Evolutionary conservation across 2,113 vertebrate species (phyloP).

Genomic region (Rhegmatorhina hoffmannsi): DNA sequence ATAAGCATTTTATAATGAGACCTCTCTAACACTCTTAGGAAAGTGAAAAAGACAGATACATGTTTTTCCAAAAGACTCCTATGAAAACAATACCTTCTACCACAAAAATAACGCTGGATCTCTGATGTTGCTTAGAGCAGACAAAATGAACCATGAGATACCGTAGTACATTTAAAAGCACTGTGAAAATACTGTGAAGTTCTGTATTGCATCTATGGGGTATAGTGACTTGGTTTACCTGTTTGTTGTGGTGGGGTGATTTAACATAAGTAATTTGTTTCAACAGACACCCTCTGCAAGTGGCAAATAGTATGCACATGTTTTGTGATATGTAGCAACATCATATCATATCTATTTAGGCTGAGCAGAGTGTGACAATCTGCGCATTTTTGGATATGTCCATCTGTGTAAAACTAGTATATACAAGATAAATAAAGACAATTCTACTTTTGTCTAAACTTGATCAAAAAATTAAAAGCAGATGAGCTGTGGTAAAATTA

Average conservation of each 20-base stretch:
- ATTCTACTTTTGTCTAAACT: not conserved
- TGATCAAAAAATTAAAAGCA: not conserved
- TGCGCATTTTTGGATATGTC: not conserved
- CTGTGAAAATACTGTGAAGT: not conserved
- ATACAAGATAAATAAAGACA: not conserved
- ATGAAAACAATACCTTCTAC: not conserved
- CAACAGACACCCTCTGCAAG: not conserved
- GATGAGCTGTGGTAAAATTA: conserved; percentile 10
- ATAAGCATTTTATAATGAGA: not conserved
- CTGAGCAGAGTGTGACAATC: not conserved
- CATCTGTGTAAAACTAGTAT: not conserved
- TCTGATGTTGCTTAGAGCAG: not conserved
- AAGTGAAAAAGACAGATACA: not conserved
- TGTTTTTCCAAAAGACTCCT: not conserved
- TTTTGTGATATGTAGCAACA: not conserved
- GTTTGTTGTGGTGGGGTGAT: fast-evolving
- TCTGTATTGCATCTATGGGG: not conserved
- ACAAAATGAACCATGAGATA: not conserved
- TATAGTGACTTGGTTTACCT: not conserved
- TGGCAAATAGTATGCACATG: not conserved
- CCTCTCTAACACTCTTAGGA: not conserved
- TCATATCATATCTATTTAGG: not conserved
- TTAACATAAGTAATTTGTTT: not conserved
- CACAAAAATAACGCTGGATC: not conserved
- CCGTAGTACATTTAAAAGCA: not conserved